These are phyloP conservation scores for Poecilia gillii DNA, from an alignment of 2,797 vertebrate genomes.

Conservation along the genomic window DNA sequence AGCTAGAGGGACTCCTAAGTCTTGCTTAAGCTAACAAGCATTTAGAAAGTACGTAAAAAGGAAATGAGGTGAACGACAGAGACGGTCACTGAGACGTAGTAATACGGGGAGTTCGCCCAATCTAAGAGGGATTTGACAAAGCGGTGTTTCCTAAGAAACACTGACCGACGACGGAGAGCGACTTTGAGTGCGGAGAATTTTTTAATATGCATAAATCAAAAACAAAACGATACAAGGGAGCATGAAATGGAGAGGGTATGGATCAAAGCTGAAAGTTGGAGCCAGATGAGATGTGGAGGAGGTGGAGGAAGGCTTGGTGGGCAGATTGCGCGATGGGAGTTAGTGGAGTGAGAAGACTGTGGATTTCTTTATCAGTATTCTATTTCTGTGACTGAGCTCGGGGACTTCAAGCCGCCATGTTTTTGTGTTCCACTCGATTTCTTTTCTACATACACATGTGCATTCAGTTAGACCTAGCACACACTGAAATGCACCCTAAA, in stretches of 20 bases:
- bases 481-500: background rate
- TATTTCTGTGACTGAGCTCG: conserved; percentile 53
- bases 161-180: conserved; percentile 36
- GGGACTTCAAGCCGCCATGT: conserved; percentile 48
- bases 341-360: conserved; percentile 63
- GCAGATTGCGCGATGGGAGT: conserved; percentile 56
- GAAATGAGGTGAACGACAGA: conserved; percentile 48
- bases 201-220: conserved; percentile 36
- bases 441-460: conserved; percentile 37
- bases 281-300: conserved; percentile 11
- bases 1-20: conserved; percentile 52
- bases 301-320: conserved; percentile 32
- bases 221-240: conserved; percentile 36
- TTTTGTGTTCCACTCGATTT: conserved; percentile 23
- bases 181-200: conserved; percentile 33
- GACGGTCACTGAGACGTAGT: conserved; percentile 29
- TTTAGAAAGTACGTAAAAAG: conserved; percentile 33
- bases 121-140: conserved; percentile 47
- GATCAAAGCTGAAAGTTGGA: conserved; percentile 18
- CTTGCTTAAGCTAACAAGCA: conserved; percentile 61
- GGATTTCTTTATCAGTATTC: conserved; percentile 75
- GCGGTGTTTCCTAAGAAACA: conserved; percentile 42
- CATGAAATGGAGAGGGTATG: conserved; percentile 33
- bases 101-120: conserved; percentile 22
- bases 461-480: conserved; percentile 1